phyloP scores from a whole-genome alignment of 2,888 invertebrate species.

The Cenopis cana region DNA sequence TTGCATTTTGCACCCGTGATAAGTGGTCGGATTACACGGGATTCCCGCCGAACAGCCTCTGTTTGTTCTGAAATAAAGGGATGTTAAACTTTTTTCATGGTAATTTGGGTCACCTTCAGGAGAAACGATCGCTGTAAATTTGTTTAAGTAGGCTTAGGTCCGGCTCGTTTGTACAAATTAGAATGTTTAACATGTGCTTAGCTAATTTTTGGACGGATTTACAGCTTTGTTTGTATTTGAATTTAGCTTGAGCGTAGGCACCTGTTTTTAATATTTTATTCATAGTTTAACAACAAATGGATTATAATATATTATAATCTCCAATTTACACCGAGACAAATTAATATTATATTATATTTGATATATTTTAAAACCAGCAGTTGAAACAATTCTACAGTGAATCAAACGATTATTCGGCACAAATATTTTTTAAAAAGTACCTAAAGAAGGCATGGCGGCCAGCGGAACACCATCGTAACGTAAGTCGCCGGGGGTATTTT shows the following conservation, averaged over 20 bases:
- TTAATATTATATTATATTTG: background rate
- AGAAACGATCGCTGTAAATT: conserved; percentile 80
- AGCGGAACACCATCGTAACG: conserved; percentile 62
- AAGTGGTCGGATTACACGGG: conserved; percentile 83
- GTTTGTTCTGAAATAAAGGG: conserved; percentile 84
- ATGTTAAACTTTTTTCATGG: conserved; percentile 84
- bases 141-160: conserved; percentile 80
- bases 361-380: background rate
- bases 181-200: conserved; percentile 56
- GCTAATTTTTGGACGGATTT: conserved; percentile 52
- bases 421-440: conserved; percentile 37
- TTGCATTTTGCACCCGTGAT: conserved; percentile 86
- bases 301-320: background rate
- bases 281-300: background rate
- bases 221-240: conserved; percentile 40
- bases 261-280: background rate
- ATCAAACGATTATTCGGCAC: background rate
- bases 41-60: conserved; percentile 81
- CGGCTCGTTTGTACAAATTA: conserved; percentile 74
- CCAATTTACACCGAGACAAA: background rate
- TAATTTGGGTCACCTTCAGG: conserved; percentile 84
- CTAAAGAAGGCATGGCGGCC: conserved; percentile 54
- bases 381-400: background rate
- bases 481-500: conserved; percentile 68
- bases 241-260: conserved; percentile 18